phyloP scores from a whole-genome alignment of 2,888 invertebrate species.

The Macrostomum cliftonense region DNA sequence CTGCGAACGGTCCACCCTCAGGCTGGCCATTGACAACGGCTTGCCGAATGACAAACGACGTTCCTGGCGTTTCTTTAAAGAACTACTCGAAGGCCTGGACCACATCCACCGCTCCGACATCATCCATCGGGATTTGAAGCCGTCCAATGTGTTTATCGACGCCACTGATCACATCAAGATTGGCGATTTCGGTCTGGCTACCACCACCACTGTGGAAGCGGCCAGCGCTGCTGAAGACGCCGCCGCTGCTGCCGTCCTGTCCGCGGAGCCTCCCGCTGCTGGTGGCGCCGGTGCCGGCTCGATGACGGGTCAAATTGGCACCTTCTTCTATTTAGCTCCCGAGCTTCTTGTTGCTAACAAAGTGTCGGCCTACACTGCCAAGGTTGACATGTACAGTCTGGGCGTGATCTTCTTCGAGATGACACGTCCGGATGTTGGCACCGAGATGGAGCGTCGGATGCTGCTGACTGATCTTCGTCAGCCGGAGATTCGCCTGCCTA shows the following conservation, averaged over 20 bases:
- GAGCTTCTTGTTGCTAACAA: constrained; percentile 53
- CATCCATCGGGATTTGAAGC: constrained; percentile 40
- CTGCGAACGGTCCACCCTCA: constrained; percentile 78
- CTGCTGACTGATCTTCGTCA: constrained; percentile 54
- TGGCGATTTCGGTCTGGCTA: constrained; percentile 89
- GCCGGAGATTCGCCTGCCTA: constrained; percentile 42
- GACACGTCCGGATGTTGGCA: constrained; percentile 63
- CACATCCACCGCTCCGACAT: constrained; percentile 67
- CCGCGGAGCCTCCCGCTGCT: too few relatives aligned
- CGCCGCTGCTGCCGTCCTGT: background rate
- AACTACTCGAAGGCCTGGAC: constrained; percentile 70
- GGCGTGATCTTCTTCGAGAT: constrained; percentile 76
- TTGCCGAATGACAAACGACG: constrained; percentile 53
- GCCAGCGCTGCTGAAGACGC: constrained; percentile 9
- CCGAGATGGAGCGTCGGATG: constrained; percentile 70
- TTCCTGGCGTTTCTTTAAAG: constrained; percentile 75
- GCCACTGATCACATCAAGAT: constrained; percentile 78
- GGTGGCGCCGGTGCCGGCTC: constrained; percentile 3
- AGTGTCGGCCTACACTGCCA: constrained; percentile 50
- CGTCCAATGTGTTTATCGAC: constrained; percentile 80
- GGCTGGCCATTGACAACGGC: constrained; percentile 59
- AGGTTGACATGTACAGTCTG: constrained; percentile 57
- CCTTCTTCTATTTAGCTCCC: constrained; percentile 80
- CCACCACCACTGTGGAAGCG: constrained; percentile 41
- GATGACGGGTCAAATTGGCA: constrained; percentile 65